Evolutionary conservation across 2,888 invertebrate species (phyloP).

Genomic region (Oithona nana): DNA sequence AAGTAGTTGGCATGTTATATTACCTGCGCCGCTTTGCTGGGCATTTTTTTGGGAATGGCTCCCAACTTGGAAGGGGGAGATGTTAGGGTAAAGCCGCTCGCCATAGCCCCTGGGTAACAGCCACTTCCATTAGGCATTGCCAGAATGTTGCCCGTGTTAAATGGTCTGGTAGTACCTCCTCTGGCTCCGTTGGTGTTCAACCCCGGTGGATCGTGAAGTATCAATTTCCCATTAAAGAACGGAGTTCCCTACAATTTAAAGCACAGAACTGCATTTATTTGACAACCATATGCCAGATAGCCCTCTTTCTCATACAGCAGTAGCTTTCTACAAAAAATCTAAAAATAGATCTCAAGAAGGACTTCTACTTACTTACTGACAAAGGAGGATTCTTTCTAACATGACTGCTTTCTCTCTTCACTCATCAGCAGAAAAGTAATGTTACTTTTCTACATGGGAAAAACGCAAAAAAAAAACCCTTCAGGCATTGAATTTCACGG

Average conservation of each 20-base stretch:
- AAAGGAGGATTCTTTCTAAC: background rate
- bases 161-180: background rate
- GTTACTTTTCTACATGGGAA: too few relatives aligned
- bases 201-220: background rate
- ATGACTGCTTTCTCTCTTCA: too few relatives aligned
- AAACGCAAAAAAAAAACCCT: too few relatives aligned
- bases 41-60: background rate
- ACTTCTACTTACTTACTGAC: too few relatives aligned
- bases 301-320: too few relatives aligned
- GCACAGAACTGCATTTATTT: background rate
- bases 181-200: background rate
- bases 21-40: background rate
- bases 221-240: background rate
- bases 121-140: background rate
- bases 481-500: too few relatives aligned
- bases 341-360: background rate
- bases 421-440: too few relatives aligned
- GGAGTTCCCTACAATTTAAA: background rate
- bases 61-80: background rate
- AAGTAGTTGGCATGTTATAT: too few relatives aligned
- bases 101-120: too few relatives aligned
- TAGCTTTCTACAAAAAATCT: background rate
- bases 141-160: background rate
- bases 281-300: too few relatives aligned
- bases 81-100: background rate